Base-by-base conservation (phyloP, 2,888 invertebrate genomes). In the Leptarthrus brevirostris region DNA sequence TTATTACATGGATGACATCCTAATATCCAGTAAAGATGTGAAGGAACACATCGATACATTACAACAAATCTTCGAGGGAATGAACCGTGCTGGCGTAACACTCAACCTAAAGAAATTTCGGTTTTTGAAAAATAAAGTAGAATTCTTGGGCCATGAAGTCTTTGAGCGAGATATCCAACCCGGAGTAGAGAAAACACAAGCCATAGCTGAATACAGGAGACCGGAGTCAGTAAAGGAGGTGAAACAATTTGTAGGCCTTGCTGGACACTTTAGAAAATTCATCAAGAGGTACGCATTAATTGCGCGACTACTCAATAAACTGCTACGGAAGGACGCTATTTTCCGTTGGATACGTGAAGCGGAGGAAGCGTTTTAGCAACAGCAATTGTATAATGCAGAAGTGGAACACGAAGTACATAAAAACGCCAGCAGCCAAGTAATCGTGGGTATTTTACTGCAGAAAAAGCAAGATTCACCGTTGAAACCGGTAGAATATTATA, bases 381-480 rank as follows among this genome's bases (percentile, higher is more conserved):
- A 0, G 8, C 0, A 0, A 30, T 30, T 30, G 30, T 30, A 30
- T 30, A 1, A 30, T 0, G 30, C 30, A 30, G 30, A 30, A 30
- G 1, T 1, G 0, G 1, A 30, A 1, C 1, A 1, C 1, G 30
- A 1, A 0, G 1, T 30, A 1, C 0, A 30, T 0, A 30, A 0
- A 1, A 1, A 30, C 0, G 1, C 30, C 1, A 1, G 30, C 1
- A 1, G 30, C 1, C 1, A 30, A 6, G 1, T 0, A 0, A 1
- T 30, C 0, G 0, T 8, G 0, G 1, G 0, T 1, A 30, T 0
- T 1, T 30, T 30, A 1, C 1, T 30, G 1, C 30, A 30, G 8
- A 30, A 0, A 0, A 8, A 1, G 0, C 0, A 30, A 1, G 1
- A 30, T 1, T 0, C 4, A 0, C 0, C 0, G 0, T 1, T 30